phyloP scores from a whole-genome alignment of 1,140 invertebrate genomes.

The Drosophila virilis region DNA sequence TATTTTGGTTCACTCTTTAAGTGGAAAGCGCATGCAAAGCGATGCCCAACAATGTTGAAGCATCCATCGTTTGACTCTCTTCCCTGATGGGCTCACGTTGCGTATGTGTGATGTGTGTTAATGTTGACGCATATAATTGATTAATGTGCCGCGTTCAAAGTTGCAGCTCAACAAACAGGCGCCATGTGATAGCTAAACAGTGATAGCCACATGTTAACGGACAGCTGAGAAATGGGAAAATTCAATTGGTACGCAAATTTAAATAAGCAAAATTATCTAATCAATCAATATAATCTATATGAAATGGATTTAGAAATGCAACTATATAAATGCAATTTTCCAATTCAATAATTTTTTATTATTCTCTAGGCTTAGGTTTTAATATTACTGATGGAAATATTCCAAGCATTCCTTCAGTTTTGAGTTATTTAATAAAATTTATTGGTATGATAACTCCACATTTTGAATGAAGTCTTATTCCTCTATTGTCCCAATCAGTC shows the following conservation, averaged over 20 bases:
- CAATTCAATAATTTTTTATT: too few relatives aligned
- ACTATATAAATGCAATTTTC: too few relatives aligned
- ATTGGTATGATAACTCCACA: too few relatives aligned
- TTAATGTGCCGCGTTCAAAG: conserved; percentile 48
- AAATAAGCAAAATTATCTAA: not conserved
- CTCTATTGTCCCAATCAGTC: not conserved
- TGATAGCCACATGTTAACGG: conserved; percentile 11
- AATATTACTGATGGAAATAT: too few relatives aligned
- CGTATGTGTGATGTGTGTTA: conserved; percentile 63
- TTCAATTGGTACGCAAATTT: not conserved
- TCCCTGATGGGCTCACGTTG: conserved; percentile 31
- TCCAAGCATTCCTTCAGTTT: too few relatives aligned
- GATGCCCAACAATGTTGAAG: not conserved
- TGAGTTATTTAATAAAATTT: too few relatives aligned
- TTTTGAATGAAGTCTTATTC: not conserved
- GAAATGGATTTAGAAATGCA: too few relatives aligned
- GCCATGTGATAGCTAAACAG: conserved; percentile 22
- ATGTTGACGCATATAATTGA: conserved; percentile 44
- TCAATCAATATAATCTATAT: too few relatives aligned
- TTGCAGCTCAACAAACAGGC: conserved; percentile 19
- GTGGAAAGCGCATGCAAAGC: conserved; percentile 31
- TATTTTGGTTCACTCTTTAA: conserved; percentile 26
- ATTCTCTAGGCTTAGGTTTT: too few relatives aligned
- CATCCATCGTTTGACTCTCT: conserved; percentile 8
- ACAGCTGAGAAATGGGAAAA: conserved; percentile 1